These are phyloP conservation scores for Sclerurus mexicanus DNA, from an alignment of 2,113 vertebrate genomes.

Conservation along the genomic window DNA sequence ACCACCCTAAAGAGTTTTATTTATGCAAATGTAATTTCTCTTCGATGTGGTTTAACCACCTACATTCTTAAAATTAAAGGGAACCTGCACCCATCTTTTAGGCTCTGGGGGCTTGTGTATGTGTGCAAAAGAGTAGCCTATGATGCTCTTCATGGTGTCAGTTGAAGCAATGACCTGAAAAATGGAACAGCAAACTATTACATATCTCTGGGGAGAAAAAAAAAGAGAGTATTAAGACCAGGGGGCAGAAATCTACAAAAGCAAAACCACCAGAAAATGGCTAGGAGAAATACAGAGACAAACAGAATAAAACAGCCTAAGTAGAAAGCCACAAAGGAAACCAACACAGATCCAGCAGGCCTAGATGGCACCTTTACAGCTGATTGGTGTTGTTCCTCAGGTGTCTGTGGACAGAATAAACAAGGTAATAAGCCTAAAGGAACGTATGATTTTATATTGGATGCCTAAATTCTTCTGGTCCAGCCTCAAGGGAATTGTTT, in stretches of 20 bases:
- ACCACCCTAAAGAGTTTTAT: neutral
- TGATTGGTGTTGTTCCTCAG: neutral
- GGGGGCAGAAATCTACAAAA: neutral
- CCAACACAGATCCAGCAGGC: neutral
- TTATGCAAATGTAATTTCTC: neutral
- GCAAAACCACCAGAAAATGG: neutral
- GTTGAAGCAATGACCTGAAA: neutral
- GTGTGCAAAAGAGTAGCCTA: neutral
- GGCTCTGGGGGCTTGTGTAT: neutral
- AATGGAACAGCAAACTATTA: neutral
- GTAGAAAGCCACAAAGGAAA: neutral
- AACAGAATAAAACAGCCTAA: neutral
- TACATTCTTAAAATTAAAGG: neutral
- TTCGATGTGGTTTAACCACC: neutral
- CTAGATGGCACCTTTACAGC: neutral
- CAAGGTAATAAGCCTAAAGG: neutral
- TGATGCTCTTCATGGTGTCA: neutral
- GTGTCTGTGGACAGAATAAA: neutral
- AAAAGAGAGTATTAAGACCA: neutral
- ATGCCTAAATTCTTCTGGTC: neutral
- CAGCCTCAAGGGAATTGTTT: neutral
- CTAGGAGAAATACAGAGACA: neutral
- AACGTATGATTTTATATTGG: neutral
- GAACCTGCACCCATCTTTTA: neutral
- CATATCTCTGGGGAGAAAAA: neutral